phyloP scores from a whole-genome alignment of 2,113 vertebrate species.

The Pteruthius melanotis region DNA sequence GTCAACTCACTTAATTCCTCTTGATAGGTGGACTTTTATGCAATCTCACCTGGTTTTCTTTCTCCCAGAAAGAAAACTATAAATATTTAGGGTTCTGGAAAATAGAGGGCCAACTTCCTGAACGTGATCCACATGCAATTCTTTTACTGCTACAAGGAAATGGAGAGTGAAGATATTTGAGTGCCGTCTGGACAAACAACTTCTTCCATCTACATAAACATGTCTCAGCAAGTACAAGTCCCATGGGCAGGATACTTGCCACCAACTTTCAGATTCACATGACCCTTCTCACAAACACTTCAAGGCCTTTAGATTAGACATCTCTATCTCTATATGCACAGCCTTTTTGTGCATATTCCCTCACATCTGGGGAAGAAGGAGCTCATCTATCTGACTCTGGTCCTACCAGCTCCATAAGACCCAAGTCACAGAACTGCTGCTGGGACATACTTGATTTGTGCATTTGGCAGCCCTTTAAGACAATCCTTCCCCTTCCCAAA shows the following conservation, averaged over 20 bases:
- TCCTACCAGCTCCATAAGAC: not conserved
- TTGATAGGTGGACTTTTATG: conserved; percentile 21
- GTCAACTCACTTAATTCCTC: conserved; percentile 27
- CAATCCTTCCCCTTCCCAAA: not conserved
- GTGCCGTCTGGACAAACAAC: conserved; percentile 50
- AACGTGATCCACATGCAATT: not conserved
- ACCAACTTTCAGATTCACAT: conserved; percentile 40
- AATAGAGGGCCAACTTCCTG: conserved; percentile 50
- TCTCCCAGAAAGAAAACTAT: conserved; percentile 44
- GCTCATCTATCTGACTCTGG: not conserved
- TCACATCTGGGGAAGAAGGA: not conserved
- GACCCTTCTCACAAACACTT: conserved; percentile 25
- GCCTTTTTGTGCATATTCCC: not conserved
- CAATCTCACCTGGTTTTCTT: conserved; percentile 44
- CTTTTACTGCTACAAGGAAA: conserved; percentile 22
- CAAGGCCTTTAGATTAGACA: not conserved
- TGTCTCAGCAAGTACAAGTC: not conserved
- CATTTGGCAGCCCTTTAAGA: not conserved
- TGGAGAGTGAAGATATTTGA: not conserved
- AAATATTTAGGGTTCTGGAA: conserved; percentile 50
- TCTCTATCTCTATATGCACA: not conserved
- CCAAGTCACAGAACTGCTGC: not conserved
- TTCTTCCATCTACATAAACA: conserved; percentile 32
- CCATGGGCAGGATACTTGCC: conserved; percentile 18
- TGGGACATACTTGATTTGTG: not conserved